phyloP scores from a whole-genome alignment of 2,113 vertebrate species.

The Synodontis membranacea region DNA sequence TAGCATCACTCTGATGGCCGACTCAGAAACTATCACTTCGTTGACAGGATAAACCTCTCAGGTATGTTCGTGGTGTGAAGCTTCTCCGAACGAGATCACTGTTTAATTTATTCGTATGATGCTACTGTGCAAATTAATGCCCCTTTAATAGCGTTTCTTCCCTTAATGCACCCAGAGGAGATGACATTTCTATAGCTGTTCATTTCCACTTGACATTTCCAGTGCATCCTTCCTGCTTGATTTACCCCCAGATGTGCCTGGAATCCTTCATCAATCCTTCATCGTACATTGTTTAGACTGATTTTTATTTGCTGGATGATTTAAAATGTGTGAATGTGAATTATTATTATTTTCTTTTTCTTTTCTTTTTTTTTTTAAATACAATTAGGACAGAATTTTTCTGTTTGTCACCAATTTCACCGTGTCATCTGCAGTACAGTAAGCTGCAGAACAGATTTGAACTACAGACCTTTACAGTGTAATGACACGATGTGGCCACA shows the following conservation, averaged over 20 bases:
- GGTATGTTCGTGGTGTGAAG: background rate
- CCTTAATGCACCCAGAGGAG: background rate
- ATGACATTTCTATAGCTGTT: conserved; percentile 25
- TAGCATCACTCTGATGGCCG: background rate
- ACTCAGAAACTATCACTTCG: background rate
- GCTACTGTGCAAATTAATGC: background rate
- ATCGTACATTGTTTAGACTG: no score
- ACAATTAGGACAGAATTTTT: no score
- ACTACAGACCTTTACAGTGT: background rate
- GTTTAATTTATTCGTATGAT: background rate
- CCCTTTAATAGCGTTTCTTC: background rate
- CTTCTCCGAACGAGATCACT: background rate
- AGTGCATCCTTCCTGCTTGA: conserved; percentile 18
- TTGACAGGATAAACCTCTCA: background rate
- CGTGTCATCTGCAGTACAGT: no score
- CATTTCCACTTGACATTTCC: conserved; percentile 48
- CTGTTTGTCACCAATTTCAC: no score
- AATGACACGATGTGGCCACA: background rate
- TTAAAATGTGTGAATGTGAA: background rate
- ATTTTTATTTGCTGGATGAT: background rate
- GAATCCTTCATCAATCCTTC: background rate
- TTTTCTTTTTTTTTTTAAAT: no score
- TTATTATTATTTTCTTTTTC: no score
- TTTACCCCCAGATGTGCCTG: background rate
- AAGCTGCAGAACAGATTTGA: background rate